Base-by-base conservation (phyloP, 2,113 vertebrate genomes). In the Mormyrus lacerda region DNA sequence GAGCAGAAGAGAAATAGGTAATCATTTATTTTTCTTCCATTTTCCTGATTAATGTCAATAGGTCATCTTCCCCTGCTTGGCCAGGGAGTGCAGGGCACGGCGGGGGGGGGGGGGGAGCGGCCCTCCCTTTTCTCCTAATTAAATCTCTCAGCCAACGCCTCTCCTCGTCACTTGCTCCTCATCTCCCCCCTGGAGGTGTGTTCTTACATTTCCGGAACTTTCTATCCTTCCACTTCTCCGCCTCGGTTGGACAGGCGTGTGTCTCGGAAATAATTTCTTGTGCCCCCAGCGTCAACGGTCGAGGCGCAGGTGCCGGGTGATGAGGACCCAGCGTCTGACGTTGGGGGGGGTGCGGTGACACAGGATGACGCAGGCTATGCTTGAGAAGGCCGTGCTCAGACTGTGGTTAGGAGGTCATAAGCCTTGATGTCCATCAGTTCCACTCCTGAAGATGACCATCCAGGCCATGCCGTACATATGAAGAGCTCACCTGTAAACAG, bases 11-110 rank as follows among this genome's bases (percentile, higher is more conserved):
- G 48, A 89, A 89, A 89, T 65, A 44, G 44, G 82, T 65, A 61
- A 89, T 89, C 79, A 84, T 89, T 55, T 89, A 45, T 85, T 89
- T 85, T 48, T 35, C 48, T 53, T n/a, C 45, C 73, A 89, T 47
- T 86, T 73, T 42, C 44, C 82, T 87, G 83, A 69, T 86, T 89
- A 85, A 89, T 89, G 84, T 87, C 89, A 89, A 65, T 48, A 89
- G 82, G 82, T 86, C 89, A 7, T 27, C 24, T 83, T 83, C 50
- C 73, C 10, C 47, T 85, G n/a, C 58, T 55, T 45, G 53, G 83
- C 83, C 42, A 3, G 45, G 85, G 87, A 48, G 27, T 13, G 47
- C n/a, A 19, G 53, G n/a, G 24, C 11, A n/a, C 27, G 21, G 27
- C 48, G 10, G 9, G 85, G n/a, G 44, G 35, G n/a, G 44, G 35